Percentiles rank a stretch among this genome's conserved stretches.
Evolutionary conservation across 2,888 invertebrate genomes (phyloP).

Genomic region (Calliphora vomitoria): DNA sequence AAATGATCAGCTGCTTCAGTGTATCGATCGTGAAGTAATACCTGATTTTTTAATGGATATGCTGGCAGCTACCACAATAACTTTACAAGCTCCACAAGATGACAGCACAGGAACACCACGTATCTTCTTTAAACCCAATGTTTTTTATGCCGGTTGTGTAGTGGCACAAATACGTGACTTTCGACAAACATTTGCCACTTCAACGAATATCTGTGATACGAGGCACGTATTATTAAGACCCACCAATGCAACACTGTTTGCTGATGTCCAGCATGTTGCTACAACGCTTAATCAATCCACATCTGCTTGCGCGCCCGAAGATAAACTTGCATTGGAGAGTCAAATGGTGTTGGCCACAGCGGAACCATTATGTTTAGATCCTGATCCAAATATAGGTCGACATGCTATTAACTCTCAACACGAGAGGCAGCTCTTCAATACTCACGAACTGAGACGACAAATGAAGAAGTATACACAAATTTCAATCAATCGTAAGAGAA

Average conservation of each 20-base stretch:
- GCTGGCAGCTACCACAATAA: constrained; percentile 90
- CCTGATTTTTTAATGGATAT: constrained; percentile 94
- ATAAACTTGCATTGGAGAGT: constrained; percentile 87
- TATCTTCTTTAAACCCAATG: constrained; percentile 86
- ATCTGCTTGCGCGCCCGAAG: constrained; percentile 78
- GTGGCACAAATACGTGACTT: constrained; percentile 96
- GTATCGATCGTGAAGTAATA: constrained; percentile 95
- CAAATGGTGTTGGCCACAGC: constrained; percentile 93
- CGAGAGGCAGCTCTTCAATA: constrained; percentile 90
- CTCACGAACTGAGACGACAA: constrained; percentile 90
- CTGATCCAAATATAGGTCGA: constrained; percentile 92
- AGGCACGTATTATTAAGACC: constrained; percentile 95
- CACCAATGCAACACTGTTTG: constrained; percentile 90
- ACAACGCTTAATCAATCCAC: constrained; percentile 74
- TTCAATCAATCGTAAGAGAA: constrained; percentile 93
- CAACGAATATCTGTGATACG: constrained; percentile 90
- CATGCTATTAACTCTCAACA: constrained; percentile 91
- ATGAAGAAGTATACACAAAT: constrained; percentile 92
- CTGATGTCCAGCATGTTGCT: constrained; percentile 85
- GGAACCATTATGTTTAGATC: constrained; percentile 95
- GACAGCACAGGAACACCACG: constrained; percentile 79
- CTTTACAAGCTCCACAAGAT: constrained; percentile 78
- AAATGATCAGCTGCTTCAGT: constrained; percentile 93
- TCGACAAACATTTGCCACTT: constrained; percentile 91
- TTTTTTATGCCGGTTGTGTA: constrained; percentile 96